A percentile compares a stretch with the other conserved stretches of the same genome.
These are phyloP conservation scores for Heliconius eleuchia DNA, from an alignment of 1,140 invertebrate genomes.

Conservation along the genomic window DNA sequence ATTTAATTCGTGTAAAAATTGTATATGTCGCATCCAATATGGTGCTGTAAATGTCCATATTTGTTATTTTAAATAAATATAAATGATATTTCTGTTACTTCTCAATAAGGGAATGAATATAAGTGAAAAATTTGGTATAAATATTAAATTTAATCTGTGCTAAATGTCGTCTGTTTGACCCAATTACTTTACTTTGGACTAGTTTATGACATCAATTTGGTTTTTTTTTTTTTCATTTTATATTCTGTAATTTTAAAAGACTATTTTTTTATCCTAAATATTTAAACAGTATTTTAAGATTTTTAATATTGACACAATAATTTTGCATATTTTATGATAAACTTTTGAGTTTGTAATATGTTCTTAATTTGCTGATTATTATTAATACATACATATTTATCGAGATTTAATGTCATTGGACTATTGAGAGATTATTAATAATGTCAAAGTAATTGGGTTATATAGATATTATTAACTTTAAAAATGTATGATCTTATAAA, in stretches of 20 bases:
- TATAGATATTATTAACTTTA: not conserved
- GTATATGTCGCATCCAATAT: conserved; percentile 59
- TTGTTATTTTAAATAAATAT: conserved; percentile 26
- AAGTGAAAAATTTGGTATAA: not conserved
- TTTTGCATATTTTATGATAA: no score
- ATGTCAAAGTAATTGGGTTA: not conserved
- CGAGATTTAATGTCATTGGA: no score
- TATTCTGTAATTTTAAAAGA: not conserved
- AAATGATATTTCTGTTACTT: conserved; percentile 1
- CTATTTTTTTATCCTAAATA: no score
- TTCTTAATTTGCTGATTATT: no score
- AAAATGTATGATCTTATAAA: conserved; percentile 2
- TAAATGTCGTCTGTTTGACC: not conserved
- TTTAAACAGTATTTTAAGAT: no score
- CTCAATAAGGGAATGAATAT: conserved; percentile 1
- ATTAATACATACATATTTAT: no score
- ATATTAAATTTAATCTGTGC: not conserved
- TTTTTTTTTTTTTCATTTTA: not conserved
- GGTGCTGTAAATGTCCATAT: conserved; percentile 56
- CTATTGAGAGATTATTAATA: not conserved
- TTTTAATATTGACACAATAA: no score
- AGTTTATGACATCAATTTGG: not conserved
- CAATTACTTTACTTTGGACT: not conserved
- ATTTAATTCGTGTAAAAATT: conserved; percentile 47
- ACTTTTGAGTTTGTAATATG: no score